These are phyloP conservation scores for Drosophila parvula DNA, from an alignment of 1,140 invertebrate species.

Conservation along the genomic window DNA sequence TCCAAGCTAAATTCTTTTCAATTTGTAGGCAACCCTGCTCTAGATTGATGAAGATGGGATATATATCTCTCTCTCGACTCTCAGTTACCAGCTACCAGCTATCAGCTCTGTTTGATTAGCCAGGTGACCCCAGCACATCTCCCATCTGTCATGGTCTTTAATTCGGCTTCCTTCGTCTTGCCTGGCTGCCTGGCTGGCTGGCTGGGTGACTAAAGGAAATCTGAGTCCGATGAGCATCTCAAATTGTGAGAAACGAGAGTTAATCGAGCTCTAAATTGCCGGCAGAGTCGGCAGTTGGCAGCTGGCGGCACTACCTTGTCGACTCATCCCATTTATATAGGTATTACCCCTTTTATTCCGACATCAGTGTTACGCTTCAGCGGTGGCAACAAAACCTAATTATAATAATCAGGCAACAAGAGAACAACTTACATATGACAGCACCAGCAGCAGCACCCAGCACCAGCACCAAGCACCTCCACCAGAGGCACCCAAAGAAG, in stretches of 20 bases:
- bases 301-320: not conserved
- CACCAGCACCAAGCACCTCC: not conserved
- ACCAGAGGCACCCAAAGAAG: conserved; percentile 18
- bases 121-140: conserved; percentile 33
- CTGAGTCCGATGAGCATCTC: conserved; percentile 52
- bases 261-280: conserved; percentile 79
- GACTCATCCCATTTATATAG: conserved; percentile 7
- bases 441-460: not conserved
- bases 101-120: conserved; percentile 25
- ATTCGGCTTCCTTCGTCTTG: conserved; percentile 9
- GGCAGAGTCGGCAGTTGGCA: conserved; percentile 45
- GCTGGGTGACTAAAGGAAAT: conserved; percentile 34
- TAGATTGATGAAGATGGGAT: conserved; percentile 35
- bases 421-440: conserved; percentile 48
- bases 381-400: conserved; percentile 73
- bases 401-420: conserved; percentile 62
- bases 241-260: conserved; percentile 59
- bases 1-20: conserved; percentile 47
- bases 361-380: conserved; percentile 55
- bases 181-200: too few species aligned
- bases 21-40: conserved; percentile 16
- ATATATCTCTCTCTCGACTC: not conserved
- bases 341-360: conserved; percentile 9
- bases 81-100: not conserved
- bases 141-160: not conserved